phyloP scores from a whole-genome alignment of 2,113 vertebrate species.

The Tricholaema leucomelas region DNA sequence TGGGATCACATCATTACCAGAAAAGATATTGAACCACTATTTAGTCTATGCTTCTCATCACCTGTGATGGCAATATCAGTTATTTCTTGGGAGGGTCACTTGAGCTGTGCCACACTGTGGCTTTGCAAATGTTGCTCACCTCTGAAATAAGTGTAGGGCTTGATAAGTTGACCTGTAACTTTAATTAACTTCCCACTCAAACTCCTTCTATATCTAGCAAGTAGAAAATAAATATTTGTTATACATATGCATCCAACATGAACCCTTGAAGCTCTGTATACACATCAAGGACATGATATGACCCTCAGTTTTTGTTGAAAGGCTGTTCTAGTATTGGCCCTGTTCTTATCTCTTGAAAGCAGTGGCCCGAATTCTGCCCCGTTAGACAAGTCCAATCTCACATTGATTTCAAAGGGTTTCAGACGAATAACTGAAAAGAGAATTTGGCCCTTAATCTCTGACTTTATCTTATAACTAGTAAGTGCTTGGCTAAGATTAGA shows the following conservation, averaged over 20 bases:
- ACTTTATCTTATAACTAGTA: constrained; percentile 25
- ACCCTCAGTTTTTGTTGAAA: not conserved
- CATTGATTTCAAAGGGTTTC: constrained; percentile 61
- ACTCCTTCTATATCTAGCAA: not conserved
- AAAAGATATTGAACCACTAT: not conserved
- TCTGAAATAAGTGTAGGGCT: not conserved
- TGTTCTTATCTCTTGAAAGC: constrained; percentile 51
- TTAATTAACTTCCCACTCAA: not conserved
- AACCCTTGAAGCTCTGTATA: not conserved
- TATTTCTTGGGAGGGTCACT: not conserved
- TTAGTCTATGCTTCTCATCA: not conserved
- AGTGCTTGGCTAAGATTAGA: constrained; percentile 57
- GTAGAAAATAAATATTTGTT: not conserved
- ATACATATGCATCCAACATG: not conserved
- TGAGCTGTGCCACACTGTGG: not conserved
- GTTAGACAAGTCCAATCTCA: constrained; percentile 47
- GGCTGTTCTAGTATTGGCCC: constrained; percentile 35
- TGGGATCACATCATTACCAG: not conserved
- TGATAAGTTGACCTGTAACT: not conserved
- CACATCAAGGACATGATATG: constrained; percentile 6
- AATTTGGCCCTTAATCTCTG: constrained; percentile 57
- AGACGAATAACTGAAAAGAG: constrained; percentile 34
- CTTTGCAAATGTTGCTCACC: not conserved
- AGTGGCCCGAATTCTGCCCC: constrained; percentile 38
- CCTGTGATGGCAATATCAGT: not conserved